These are phyloP conservation scores for Pongo pygmaeus DNA, from an alignment of 2,113 vertebrate species.

Conservation along the genomic window DNA sequence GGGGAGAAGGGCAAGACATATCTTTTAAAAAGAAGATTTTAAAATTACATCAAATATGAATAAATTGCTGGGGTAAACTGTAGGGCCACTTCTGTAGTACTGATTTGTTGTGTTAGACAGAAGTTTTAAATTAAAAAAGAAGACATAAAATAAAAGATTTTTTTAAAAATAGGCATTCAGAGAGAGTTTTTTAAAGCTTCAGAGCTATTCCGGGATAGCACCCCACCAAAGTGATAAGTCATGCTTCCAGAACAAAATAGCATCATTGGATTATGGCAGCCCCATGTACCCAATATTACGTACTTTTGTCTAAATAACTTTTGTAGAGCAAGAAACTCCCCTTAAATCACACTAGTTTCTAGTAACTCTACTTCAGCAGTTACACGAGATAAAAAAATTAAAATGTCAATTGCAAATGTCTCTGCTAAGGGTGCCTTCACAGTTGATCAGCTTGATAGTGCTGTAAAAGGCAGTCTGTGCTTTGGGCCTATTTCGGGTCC, in stretches of 20 bases:
- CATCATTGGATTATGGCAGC: neutral
- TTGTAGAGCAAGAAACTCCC: neutral
- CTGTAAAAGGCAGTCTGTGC: neutral
- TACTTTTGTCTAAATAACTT: neutral
- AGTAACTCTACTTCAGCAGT: neutral
- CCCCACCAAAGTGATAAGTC: neutral
- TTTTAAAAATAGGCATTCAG: neutral
- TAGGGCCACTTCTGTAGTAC: neutral
- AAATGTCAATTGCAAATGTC: neutral
- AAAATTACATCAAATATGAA: neutral
- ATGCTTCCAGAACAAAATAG: neutral
- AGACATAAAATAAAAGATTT: neutral
- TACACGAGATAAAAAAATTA: neutral
- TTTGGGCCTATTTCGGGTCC: neutral
- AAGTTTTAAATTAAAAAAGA: neutral
- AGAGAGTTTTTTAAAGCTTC: neutral
- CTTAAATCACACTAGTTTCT: neutral
- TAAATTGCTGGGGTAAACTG: neutral
- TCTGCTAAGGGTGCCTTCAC: neutral
- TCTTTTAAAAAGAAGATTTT: neutral
- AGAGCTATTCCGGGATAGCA: neutral
- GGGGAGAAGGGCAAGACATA: neutral
- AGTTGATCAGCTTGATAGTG: neutral
- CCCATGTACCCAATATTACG: too few species aligned
- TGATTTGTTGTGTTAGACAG: neutral